Conservation (phyloP, 2,797 vertebrate genomes). For the Oreonectes daqikongensis region DNA sequence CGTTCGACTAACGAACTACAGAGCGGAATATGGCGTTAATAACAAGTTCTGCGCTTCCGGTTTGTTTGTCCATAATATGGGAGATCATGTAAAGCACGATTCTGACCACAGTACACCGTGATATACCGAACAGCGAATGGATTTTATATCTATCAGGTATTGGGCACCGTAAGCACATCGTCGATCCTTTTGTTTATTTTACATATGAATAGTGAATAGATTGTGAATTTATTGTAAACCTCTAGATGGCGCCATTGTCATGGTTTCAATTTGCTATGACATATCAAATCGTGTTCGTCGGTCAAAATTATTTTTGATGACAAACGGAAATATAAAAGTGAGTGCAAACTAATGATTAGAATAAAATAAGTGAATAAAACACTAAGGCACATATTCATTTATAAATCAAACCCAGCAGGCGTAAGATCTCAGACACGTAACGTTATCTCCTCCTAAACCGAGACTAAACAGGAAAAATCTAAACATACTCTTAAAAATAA, state of each 20-base stretch:
- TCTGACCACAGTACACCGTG: too few species aligned
- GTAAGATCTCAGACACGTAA: background rate
- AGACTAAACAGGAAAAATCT: background rate
- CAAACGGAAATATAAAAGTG: too few species aligned
- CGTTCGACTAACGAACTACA: background rate
- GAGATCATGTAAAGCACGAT: background rate
- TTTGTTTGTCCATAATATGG: too few species aligned
- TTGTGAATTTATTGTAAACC: background rate
- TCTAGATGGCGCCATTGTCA: conserved; percentile 9
- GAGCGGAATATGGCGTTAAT: background rate
- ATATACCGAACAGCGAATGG: background rate
- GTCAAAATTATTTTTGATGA: background rate
- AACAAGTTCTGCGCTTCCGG: too few species aligned
- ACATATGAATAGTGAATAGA: too few species aligned
- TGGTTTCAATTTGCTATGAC: background rate
- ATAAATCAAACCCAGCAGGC: background rate
- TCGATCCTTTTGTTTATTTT: too few species aligned
- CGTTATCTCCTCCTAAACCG: background rate
- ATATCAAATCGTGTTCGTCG: background rate
- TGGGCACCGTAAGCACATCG: background rate
- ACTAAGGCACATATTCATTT: too few species aligned
- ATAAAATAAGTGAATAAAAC: too few species aligned
- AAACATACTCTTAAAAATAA: background rate
- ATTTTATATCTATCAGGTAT: background rate
- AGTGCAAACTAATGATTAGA: too few species aligned